Evolutionary conservation across 2,113 vertebrate genomes (phyloP).

Genomic region (Willisornis vidua): DNA sequence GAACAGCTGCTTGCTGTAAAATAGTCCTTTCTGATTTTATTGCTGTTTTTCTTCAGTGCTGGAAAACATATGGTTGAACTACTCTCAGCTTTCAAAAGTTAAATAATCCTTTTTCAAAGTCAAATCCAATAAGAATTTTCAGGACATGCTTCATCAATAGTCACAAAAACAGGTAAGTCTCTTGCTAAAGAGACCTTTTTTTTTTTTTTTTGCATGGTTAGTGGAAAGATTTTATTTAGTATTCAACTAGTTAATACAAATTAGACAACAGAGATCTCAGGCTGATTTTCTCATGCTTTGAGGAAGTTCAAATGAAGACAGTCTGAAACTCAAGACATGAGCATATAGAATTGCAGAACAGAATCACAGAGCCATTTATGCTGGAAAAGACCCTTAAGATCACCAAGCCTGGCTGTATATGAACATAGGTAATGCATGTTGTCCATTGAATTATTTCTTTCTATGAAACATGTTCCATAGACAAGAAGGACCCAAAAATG

Average conservation of each 20-base stretch:
- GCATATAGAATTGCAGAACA: neutral
- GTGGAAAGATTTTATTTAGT: fast-evolving
- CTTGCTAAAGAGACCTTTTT: neutral
- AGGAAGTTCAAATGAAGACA: neutral
- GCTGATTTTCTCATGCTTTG: neutral
- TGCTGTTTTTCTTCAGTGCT: neutral
- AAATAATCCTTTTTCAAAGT: neutral
- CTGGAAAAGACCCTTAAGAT: neutral
- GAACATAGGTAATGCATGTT: neutral
- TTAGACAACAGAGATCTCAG: neutral
- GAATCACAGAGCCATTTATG: fast-evolving
- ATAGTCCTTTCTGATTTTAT: neutral
- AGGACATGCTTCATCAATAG: neutral
- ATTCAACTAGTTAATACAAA: neutral
- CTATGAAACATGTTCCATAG: neutral
- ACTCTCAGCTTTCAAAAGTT: neutral
- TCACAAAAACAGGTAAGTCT: neutral
- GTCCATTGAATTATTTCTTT: neutral
- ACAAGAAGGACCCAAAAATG: neutral
- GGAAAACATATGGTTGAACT: neutral
- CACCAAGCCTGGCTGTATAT: fast-evolving
- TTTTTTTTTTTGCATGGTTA: neutral
- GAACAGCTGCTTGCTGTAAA: neutral
- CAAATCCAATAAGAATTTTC: neutral
- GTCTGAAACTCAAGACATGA: neutral